Evolutionary conservation across 2,797 vertebrate genomes (phyloP).

Genomic region (Myoxocephalus aenaeus): DNA sequence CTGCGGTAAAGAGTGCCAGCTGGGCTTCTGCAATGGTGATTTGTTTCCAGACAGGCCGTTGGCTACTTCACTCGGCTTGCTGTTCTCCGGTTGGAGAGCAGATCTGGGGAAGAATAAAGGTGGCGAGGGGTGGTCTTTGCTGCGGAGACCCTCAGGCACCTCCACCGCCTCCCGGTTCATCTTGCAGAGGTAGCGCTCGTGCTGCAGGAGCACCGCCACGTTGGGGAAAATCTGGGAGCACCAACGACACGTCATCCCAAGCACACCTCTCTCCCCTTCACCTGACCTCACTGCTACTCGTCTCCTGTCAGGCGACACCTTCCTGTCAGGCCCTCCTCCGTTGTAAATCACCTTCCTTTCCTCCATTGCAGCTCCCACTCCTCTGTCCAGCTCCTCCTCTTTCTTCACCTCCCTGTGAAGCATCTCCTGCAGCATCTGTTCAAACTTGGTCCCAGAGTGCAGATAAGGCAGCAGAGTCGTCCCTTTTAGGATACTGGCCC

Average conservation of each 20-base stretch:
- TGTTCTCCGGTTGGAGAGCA: conserved; percentile 56
- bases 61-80: conserved; percentile 51
- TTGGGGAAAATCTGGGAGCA: conserved; percentile 84
- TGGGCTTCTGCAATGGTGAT: conserved; percentile 72
- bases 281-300: conserved; percentile 35
- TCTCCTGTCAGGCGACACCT: conserved; percentile 56
- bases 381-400: conserved; percentile 59
- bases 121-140: conserved; percentile 56
- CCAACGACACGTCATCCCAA: conserved; percentile 75
- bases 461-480: conserved; percentile 79
- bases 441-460: conserved; percentile 80
- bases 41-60: conserved; percentile 74
- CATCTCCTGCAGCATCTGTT: conserved; percentile 84
- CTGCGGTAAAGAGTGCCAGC: conserved; percentile 80
- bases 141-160: conserved; percentile 51
- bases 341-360: conserved; percentile 54
- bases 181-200: conserved; percentile 83
- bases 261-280: conserved; percentile 51
- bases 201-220: conserved; percentile 78
- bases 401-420: conserved; percentile 77
- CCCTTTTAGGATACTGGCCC: conserved; percentile 76
- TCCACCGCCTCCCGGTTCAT: conserved; percentile 70
- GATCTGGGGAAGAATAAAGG: conserved; percentile 69
- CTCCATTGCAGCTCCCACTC: conserved; percentile 25
- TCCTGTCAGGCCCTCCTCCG: conserved; percentile 55